These are phyloP conservation scores for Turritopsis rubra DNA, from an alignment of 30 jellyfish, hydroid and myxozoan genomes.

Conservation along the genomic window DNA sequence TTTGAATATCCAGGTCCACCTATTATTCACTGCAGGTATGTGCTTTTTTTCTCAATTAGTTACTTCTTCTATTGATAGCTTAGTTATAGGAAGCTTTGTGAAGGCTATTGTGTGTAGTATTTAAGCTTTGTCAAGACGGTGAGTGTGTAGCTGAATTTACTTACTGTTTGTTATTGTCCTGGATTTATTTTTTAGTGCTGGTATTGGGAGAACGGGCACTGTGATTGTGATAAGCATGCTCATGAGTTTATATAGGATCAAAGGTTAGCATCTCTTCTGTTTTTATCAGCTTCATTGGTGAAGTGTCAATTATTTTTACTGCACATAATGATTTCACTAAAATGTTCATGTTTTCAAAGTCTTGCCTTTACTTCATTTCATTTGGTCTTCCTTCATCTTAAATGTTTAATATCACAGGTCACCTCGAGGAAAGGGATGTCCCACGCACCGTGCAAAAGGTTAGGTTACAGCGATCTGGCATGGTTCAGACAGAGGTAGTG, in stretches of 20 bases:
- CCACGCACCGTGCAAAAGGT: slow-evolving; percentile 71
- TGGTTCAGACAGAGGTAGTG: slow-evolving; percentile 91
- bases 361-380: too few species aligned
- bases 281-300: neutral
- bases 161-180: neutral
- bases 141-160: neutral
- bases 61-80: too few species aligned
- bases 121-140: neutral
- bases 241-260: slow-evolving; percentile 45
- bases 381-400: too few species aligned
- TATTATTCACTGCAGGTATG: slow-evolving; percentile 77
- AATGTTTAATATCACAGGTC: slow-evolving; percentile 29
- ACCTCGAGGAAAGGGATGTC: slow-evolving; percentile 66
- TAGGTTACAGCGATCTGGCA: slow-evolving; percentile 85
- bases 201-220: slow-evolving; percentile 91
- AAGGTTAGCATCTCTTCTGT: slow-evolving; percentile 36
- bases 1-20: slow-evolving; percentile 85
- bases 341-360: too few species aligned
- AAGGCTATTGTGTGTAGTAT: neutral
- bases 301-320: too few species aligned
- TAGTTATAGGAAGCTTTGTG: too few species aligned
- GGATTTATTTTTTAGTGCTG: slow-evolving; percentile 84
- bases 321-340: too few species aligned
- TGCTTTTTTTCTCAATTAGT: too few species aligned
- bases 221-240: slow-evolving; percentile 66